Evolutionary conservation across 1,140 invertebrate species (phyloP), one percentile per base, ranked within the genome.

Genomic region (Drosophila neocordata): DNA sequence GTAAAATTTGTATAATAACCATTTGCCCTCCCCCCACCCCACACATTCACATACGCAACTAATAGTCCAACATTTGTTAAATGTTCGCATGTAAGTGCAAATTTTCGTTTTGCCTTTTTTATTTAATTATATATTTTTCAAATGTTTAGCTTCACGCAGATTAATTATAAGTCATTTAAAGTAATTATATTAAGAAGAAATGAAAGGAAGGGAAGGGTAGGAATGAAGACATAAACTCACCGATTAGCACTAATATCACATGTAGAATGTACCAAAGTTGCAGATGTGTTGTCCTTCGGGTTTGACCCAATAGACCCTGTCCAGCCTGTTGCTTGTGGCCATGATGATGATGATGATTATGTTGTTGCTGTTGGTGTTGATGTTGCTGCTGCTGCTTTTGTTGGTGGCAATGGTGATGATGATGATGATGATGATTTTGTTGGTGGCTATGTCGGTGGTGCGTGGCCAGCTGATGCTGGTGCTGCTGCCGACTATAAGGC

Each of bases 171-270:
- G 53, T 58, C 66, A 79, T 87, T 83, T 77, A 38, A 82, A 76
- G 65, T 73, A 71, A 62, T 65, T 72, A 67, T 70, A 52, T 63
- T 35, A 15, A 41, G 24, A 31, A 53, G 6, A 55, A 60, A 44
- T 20, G 58, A 8, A 38, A 52, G 65, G 52, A 11, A 34, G 9
- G 24, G 27, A 31, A 27, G 37, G 58, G 9, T 38, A 55, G 57
- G 52, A 7, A 31, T 20, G 27, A 9, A 15, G 6, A n/a, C 41
- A 15, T 15, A 65, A 18, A 65, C 20, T 90, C 58, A 90, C 89
- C 89, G 76, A 90, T 90, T 90, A 90, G 83, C 73, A 90, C 89
- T 81, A 90, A 79, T 90, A 90, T 90, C 78, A 90, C 80, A 89
- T 90, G 87, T 64, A 90, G 79, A 55, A 90, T 89, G 60, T 89